Conservation (phyloP, 2,797 vertebrate genomes). For the Muraenolepis orangiensis region DNA sequence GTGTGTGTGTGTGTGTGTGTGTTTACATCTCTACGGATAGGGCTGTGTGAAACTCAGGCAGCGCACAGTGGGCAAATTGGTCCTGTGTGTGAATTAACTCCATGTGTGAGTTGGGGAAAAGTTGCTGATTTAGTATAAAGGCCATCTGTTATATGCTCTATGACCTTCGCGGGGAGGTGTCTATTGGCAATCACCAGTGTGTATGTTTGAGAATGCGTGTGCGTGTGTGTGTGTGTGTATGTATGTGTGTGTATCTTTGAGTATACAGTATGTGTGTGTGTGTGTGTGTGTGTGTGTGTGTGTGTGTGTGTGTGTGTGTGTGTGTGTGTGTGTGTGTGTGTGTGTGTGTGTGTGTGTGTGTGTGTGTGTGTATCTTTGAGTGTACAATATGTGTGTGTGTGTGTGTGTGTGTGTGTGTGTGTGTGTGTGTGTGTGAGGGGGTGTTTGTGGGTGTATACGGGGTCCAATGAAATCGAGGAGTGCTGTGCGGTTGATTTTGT, state of each 20-base stretch:
- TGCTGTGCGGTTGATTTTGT: slow-evolving; percentile 23
- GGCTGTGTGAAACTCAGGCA: slow-evolving; percentile 21
- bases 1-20: slow-evolving; percentile 10
- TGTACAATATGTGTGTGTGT: not conserved
- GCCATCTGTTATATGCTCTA: slow-evolving; percentile 68
- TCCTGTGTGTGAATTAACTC: slow-evolving; percentile 57
- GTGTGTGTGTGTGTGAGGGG: not conserved
- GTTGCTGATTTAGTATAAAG: slow-evolving; percentile 74
- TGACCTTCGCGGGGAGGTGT: slow-evolving; percentile 68
- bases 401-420: not conserved
- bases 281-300: slow-evolving; percentile 9
- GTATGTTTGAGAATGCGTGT: slow-evolving; percentile 9
- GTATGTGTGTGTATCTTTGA: slow-evolving; percentile 20
- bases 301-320: not conserved
- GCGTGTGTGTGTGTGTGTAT: slow-evolving; percentile 6
- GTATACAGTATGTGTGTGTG: slow-evolving; percentile 12
- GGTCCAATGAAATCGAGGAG: not conserved
- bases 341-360: too few species aligned
- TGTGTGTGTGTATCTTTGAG: not conserved
- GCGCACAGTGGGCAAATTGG: slow-evolving; percentile 42
- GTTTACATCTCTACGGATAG: not conserved
- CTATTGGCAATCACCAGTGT: slow-evolving; percentile 47
- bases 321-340: not conserved
- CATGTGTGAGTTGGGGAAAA: slow-evolving; percentile 60
- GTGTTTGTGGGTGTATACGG: not conserved